Conservation (phyloP, 2,888 invertebrate species). For the Brenthis daphne region DNA sequence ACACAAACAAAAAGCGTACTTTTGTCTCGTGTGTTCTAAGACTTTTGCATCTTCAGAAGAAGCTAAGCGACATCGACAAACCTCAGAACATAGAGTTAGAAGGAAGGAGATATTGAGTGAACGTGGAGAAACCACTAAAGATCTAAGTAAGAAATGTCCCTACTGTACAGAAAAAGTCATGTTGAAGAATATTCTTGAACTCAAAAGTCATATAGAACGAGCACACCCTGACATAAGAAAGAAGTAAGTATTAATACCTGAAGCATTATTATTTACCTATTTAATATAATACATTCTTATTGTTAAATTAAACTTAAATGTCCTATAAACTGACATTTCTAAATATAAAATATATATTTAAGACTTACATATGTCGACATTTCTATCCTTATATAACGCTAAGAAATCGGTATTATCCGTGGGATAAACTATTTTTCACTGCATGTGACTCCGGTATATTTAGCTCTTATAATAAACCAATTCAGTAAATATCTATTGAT, state of each 20-base stretch:
- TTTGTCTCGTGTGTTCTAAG: conserved; percentile 86
- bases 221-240: conserved; percentile 84
- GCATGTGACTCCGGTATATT: no score
- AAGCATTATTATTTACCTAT: no score
- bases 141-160: conserved; percentile 80
- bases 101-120: conserved; percentile 69
- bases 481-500: no score
- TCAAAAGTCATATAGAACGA: conserved; percentile 84
- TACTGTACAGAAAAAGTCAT: conserved; percentile 78
- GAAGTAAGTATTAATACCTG: conserved; percentile 69
- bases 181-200: conserved; percentile 77
- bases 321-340: no score
- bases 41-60: conserved; percentile 83
- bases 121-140: conserved; percentile 62
- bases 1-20: conserved; percentile 83
- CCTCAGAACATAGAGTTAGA: conserved; percentile 84
- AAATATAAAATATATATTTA: no score
- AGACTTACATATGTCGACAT: no score
- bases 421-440: background rate
- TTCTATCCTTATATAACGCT: no score
- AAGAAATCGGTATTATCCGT: no score
- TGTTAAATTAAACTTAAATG: no score
- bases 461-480: no score
- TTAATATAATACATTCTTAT: no score
- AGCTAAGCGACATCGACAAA: conserved; percentile 85